Conservation (phyloP, 1,140 invertebrate genomes). For the Saccostrea echinata region DNA sequence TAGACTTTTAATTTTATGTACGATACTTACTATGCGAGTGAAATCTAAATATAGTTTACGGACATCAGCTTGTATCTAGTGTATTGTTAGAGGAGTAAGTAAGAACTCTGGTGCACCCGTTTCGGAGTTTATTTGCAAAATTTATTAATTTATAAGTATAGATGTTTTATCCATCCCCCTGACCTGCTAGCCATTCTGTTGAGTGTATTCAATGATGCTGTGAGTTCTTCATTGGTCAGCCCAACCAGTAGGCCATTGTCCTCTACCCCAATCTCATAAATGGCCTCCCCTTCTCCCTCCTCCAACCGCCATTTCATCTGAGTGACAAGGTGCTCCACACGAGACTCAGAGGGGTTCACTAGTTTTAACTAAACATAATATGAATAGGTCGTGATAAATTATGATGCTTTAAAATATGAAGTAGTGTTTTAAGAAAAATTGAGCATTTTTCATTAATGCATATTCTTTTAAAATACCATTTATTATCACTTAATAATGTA, state of each 20-base stretch:
- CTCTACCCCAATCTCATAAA: conserved; percentile 97
- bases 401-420: conserved; percentile 5
- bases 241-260: conserved; percentile 94
- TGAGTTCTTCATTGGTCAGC: conserved; percentile 89
- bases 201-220: conserved; percentile 90
- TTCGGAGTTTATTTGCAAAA: no score
- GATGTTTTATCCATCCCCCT: neutral
- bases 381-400: neutral
- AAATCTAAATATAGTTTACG: no score
- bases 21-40: no score
- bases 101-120: no score
- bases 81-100: no score
- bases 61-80: no score
- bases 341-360: conserved; percentile 78
- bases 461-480: neutral
- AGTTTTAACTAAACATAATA: conserved; percentile 77
- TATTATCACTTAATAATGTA: no score
- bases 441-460: neutral
- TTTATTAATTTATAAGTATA: no score
- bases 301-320: conserved; percentile 82
- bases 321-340: conserved; percentile 81
- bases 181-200: conserved; percentile 86
- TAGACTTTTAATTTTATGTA: no score
- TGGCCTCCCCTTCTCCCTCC: conserved; percentile 89
- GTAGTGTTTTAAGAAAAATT: neutral